Evolutionary conservation across 2,113 vertebrate species (phyloP).

Genomic region (Candoia aspera): DNA sequence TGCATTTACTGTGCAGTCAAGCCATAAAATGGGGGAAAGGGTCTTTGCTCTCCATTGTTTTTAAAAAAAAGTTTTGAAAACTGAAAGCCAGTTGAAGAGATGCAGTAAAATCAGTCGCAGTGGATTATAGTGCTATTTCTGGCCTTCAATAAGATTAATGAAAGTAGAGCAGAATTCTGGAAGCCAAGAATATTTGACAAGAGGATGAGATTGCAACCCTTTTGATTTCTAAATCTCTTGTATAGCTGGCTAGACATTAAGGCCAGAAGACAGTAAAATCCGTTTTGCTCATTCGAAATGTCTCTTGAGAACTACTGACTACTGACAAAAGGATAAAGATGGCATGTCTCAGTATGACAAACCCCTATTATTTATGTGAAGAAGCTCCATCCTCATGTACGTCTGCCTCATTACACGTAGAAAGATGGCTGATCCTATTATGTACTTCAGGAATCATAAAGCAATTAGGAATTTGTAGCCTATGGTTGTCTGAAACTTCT

Average conservation of each 20-base stretch:
- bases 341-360: not conserved
- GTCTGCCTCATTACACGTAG: not conserved
- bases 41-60: not conserved
- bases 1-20: not conserved
- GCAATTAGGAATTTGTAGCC: not conserved
- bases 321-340: not conserved
- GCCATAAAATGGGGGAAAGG: not conserved
- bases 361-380: not conserved
- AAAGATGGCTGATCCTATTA: not conserved
- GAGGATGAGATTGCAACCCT: not conserved
- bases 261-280: not conserved
- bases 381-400: not conserved
- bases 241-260: not conserved
- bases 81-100: not conserved
- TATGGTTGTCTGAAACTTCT: not conserved
- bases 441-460: not conserved
- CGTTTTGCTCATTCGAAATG: not conserved
- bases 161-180: not conserved
- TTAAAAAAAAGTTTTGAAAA: not conserved
- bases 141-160: not conserved
- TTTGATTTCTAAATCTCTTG: not conserved
- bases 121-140: not conserved
- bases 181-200: not conserved
- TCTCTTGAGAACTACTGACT: not conserved
- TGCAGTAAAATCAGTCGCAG: not conserved